Evolutionary conservation across 2,797 vertebrate genomes (phyloP).

Genomic region (Prionace glauca): DNA sequence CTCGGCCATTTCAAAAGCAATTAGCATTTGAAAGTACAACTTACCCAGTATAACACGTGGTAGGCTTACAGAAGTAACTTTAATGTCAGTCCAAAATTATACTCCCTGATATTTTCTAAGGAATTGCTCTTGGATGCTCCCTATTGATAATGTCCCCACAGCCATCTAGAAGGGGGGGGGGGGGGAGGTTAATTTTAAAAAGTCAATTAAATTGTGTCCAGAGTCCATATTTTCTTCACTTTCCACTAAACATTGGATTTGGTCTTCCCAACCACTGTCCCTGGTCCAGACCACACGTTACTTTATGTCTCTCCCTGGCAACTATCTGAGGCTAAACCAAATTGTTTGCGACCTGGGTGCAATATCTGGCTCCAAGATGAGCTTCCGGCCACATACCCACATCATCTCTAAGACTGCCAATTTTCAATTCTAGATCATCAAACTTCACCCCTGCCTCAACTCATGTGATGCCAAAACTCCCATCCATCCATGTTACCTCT

Average conservation of each 20-base stretch:
- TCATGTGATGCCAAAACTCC: not conserved
- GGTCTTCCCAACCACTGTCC: not conserved
- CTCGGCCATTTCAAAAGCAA: not conserved
- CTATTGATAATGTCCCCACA: not conserved
- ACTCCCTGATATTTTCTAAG: not conserved
- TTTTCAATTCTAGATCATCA: not conserved
- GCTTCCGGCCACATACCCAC: not conserved
- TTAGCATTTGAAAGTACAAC: not conserved
- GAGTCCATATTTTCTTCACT: not conserved
- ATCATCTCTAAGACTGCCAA: not conserved
- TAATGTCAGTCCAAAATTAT: not conserved
- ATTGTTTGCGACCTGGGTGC: not conserved
- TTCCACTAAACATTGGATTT: not conserved
- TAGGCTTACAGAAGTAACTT: not conserved
- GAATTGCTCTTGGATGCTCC: not conserved
- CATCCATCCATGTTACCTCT: not conserved
- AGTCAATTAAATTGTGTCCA: not conserved
- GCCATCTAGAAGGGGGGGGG: not conserved
- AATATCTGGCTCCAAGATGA: not conserved
- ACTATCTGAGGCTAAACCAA: not conserved
- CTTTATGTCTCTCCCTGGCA: not conserved
- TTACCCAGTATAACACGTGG: not conserved
- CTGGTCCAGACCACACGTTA: not conserved
- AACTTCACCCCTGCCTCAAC: too few relatives aligned
- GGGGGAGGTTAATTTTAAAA: not conserved